A percentile compares a stretch with the other conserved stretches of the same genome.
Evolutionary conservation across 2,797 vertebrate genomes (phyloP).

Genomic region (Staurois parvus): DNA sequence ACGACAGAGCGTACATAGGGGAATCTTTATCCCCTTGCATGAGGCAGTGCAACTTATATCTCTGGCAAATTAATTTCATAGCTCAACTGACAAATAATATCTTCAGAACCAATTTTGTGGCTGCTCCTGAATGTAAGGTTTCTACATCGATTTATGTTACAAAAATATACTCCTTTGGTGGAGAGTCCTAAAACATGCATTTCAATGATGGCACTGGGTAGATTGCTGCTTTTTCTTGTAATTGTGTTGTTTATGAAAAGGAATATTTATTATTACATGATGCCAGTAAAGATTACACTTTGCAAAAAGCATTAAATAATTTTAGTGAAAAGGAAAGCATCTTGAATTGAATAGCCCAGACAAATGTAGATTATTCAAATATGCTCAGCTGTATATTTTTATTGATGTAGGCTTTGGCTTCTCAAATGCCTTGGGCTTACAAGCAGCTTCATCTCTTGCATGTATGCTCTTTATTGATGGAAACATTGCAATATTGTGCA

Average conservation of each 20-base stretch:
- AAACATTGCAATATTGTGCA: background rate
- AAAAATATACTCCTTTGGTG: constrained; percentile 15
- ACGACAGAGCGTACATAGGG: background rate
- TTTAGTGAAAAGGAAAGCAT: constrained; percentile 32
- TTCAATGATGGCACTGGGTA: constrained; percentile 3
- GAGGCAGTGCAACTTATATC: constrained; percentile 27
- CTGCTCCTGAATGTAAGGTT: constrained; percentile 41
- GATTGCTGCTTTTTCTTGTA: constrained; percentile 1
- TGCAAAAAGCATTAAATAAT: constrained; percentile 26
- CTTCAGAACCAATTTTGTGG: constrained; percentile 43
- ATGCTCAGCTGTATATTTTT: constrained; percentile 5
- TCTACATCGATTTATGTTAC: constrained; percentile 44
- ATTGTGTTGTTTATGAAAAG: constrained; percentile 23
- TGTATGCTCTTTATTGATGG: constrained; percentile 2
- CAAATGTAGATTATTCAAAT: constrained; percentile 19
- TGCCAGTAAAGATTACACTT: constrained; percentile 28
- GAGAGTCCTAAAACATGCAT: constrained; percentile 17
- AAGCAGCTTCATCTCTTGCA: background rate
- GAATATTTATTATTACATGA: constrained; percentile 29
- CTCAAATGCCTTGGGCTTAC: background rate
- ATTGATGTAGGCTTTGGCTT: constrained; percentile 9
- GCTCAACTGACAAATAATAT: constrained; percentile 46
- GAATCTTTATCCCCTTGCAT: constrained; percentile 27
- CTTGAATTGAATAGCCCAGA: constrained; percentile 3
- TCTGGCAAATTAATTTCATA: constrained; percentile 41